Base-by-base conservation (phyloP, 1,140 invertebrate genomes). In the Drosophila virilis region DNA sequence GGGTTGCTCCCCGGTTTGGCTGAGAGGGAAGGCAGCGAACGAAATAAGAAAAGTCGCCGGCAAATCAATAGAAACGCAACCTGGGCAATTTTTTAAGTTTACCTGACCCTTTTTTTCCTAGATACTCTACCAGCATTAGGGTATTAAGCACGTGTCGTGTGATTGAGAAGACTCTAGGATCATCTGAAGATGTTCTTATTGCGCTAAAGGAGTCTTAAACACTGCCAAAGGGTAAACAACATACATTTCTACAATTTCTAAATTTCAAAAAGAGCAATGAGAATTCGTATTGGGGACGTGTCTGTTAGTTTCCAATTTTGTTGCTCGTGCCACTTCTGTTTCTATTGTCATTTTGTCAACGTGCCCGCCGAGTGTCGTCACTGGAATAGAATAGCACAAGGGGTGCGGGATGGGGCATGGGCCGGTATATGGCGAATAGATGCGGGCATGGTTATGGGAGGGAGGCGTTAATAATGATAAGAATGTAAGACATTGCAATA, bases 271-370 rank as follows among this genome's bases (percentile, higher is more conserved):
- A 72, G 69, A 15, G 69, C 32, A 66, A 51, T 2, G 13, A 38
- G 6, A 32, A 48, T 45, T 66, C 37, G 45, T 33, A 28, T 22
- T 8, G 12, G 4, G 1, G 2, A 5, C n/a, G 6, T 8, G 13
- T 8, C 5, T 9, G 50, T 8, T 52, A 37, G 51, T 54, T 54
- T 28, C 32, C 12, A 59, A 38, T 70, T 64, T 68, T 60, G 45
- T 54, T 55, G 22, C 58, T 35, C 28, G 35, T 37, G 57, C 35
- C 42, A 58, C 38, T 58, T 71, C 51, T 72, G 48, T 62, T 70
- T 72, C 57, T 73, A 89, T 89, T 88, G 84, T 89, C 79, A 74
- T 88, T 83, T 89, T 89, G 79, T 89, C 84, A 88, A 88, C 84
- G 73, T 74, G 83, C 65, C 83, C 83, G 73, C 55, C 54, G 83